Evolutionary conservation across 53 echinoderm and acorn worm species (phyloP), one percentile per base, ranked within the genome.

Genomic region (Actinopyga echinites): DNA sequence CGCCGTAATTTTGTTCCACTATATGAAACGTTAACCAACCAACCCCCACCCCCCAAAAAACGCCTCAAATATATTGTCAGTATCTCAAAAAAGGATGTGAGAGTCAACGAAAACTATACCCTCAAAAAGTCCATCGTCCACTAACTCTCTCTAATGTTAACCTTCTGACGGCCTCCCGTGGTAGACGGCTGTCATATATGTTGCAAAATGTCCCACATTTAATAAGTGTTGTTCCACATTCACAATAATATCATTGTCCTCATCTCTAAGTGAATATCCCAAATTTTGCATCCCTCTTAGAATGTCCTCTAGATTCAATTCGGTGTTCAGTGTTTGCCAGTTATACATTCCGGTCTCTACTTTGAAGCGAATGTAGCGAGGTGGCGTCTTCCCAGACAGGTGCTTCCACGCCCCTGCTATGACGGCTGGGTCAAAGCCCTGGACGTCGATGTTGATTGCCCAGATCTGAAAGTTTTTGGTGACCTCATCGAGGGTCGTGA

Each of bases 391-490:
- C 1, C 87, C 56, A 1, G 90, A 80, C n/a, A 93, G 80, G 33
- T 90, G 58, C 44, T 58, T 64, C 66, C 87, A 79, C 2, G 90
- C 85, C 19, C 93, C 93, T 17, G 93, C 85, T 15, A 93, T 33
- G 26, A 93, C 85, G 32, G 86, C 92, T 10, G 90, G 83, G 68
- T 93, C 93, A 57, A 89, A 93, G 21, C 93, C 93, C 34, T 85
- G 85, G 15, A 85, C 90, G 68, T 93, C 93, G 32, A 90, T 90
- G 87, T 93, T 87, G 26, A 93, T 38, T 23, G 83, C 84, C 85
- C 85, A 87, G 65, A 90, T 65, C 30, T 58, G 64, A 4, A 60
- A 21, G 24, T 71, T 85, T 74, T 87, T 83, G 33, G 87, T 65
- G 13, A 90, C 85, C 22, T 81, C 87, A 67, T 93, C 87, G 8